Base-by-base conservation (phyloP, 2,888 invertebrate genomes). In the Pseudanteris insignis region DNA sequence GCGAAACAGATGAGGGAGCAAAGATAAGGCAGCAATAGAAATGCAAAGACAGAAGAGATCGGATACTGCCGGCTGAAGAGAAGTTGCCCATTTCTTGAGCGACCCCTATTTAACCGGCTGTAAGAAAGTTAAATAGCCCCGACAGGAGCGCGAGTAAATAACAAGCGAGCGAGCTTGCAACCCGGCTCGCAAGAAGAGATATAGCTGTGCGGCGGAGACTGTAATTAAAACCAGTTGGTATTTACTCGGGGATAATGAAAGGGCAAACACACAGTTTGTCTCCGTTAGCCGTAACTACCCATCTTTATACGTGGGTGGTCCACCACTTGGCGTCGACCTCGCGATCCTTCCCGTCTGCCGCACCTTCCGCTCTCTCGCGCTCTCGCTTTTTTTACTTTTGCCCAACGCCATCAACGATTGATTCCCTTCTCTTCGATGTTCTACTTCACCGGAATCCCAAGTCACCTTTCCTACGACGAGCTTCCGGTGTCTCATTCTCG, bases 211-310 rank as follows among this genome's bases (percentile, higher is more conserved):
- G 64, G 65, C 64, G 66, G 70, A 66, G 70, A 65, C 69, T 71
- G 75, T 78, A 78, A 78, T 78, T 78, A 78, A 78, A 78, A 78
- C 75, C 74, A 66, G 73, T 73, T 71, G 71, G 69, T 78, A 74
- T 77, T 78, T 77, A 76, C 76, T 68, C 70, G 72, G 65, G 70
- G 74, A 74, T 77, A 77, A 78, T 78, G 77, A 78, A 77, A 76
- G 74, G 72, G 72, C 73, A 75, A 76, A 76, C 73, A 77, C 74
- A 73, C 76, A 72, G 75, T 78, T 77, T 77, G 77, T 77, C 76
- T 75, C 74, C 71, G 72, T 75, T 75, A 70, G 70, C 67, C 65
- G 72, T 69, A 74, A 67, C 73, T 65, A 67, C 62, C 65, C 54
- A 65, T 66, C 64, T 63, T 57, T 53, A 63, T 57, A 55, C 50